A percentile compares a stretch with the other conserved stretches of the same genome.
These are phyloP conservation scores for Zygogramma bicolorata DNA, from an alignment of 2,888 invertebrate species.

Conservation along the genomic window DNA sequence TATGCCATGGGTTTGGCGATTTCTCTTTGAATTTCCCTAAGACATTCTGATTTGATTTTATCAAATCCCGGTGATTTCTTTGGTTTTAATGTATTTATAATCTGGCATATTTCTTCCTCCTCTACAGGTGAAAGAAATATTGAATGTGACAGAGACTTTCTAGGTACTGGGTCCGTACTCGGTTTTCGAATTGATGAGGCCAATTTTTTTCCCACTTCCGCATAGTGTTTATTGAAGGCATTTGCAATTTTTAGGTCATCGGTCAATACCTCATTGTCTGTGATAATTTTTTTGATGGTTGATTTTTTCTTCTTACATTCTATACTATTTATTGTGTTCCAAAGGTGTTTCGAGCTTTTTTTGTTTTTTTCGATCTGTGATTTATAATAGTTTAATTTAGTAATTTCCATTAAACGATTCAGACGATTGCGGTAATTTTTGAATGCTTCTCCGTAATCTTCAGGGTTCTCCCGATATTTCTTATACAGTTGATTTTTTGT, in stretches of 20 bases:
- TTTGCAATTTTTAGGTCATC: conserved; percentile 11
- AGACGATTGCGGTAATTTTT: conserved; percentile 15
- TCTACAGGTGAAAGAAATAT: conserved; percentile 10
- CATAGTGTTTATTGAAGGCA: conserved; percentile 13
- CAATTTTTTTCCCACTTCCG: conserved; percentile 15
- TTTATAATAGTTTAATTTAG: conserved; percentile 14
- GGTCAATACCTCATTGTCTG: conserved; percentile 9
- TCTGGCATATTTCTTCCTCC: conserved; percentile 5
- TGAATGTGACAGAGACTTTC: conserved; percentile 8
- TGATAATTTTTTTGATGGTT: conserved; percentile 14
- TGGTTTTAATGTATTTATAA: conserved; percentile 16
- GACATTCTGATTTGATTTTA: conserved; percentile 19
- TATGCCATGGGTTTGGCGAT: conserved; percentile 18
- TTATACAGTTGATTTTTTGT: conserved; percentile 13
- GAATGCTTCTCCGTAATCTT: neutral
- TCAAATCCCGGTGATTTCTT: conserved; percentile 15
- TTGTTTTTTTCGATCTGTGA: conserved; percentile 13
- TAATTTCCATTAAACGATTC: conserved; percentile 11
- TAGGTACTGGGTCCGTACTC: neutral
- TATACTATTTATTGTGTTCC: conserved; percentile 18
- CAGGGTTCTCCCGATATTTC: conserved; percentile 7
- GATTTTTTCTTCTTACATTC: conserved; percentile 14
- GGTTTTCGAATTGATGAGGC: conserved; percentile 2
- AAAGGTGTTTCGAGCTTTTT: conserved; percentile 7
- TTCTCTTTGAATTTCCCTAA: conserved; percentile 16